Conservation (phyloP, 2,888 invertebrate genomes). For the Athalia cordata region DNA sequence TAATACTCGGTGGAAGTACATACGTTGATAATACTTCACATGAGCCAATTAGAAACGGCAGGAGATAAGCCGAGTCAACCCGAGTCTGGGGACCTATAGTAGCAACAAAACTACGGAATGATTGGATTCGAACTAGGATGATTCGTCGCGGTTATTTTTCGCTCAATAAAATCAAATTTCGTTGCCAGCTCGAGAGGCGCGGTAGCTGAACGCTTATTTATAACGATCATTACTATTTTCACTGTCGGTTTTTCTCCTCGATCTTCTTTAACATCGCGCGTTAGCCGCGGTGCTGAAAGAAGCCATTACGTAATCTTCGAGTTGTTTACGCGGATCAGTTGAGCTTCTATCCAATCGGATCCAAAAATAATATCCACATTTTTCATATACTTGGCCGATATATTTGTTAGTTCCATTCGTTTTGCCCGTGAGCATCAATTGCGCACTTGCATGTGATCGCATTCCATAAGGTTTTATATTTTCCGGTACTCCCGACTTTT, state of each 20-base stretch:
- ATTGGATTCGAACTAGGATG: too few species aligned
- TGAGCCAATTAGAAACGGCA: slow-evolving; percentile 64
- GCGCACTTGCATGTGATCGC: too few species aligned
- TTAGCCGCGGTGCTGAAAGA: not conserved
- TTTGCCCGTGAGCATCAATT: not conserved
- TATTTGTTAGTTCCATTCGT: not conserved
- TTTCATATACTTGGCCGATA: not conserved
- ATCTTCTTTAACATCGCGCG: not conserved
- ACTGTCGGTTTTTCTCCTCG: not conserved
- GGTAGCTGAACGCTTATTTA: too few species aligned
- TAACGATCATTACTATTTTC: not conserved
- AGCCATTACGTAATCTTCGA: slow-evolving; percentile 20
- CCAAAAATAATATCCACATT: slow-evolving; percentile 25
- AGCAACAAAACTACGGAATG: too few species aligned
- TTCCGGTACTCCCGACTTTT: too few species aligned
- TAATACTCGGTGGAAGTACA: slow-evolving; percentile 13
- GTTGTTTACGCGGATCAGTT: slow-evolving; percentile 27
- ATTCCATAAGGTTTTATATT: too few species aligned
- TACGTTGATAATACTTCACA: slow-evolving; percentile 60
- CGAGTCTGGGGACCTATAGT: not conserved
- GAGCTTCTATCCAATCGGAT: not conserved
- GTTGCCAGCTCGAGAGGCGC: too few species aligned
- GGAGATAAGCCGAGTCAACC: slow-evolving; percentile 53
- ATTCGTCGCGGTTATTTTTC: too few species aligned
- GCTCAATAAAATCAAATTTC: too few species aligned